A percentile compares a stretch with the other conserved stretches of the same genome.
Evolutionary conservation across 2,797 vertebrate genomes (phyloP).

Genomic region (Diplodus puntazzo): DNA sequence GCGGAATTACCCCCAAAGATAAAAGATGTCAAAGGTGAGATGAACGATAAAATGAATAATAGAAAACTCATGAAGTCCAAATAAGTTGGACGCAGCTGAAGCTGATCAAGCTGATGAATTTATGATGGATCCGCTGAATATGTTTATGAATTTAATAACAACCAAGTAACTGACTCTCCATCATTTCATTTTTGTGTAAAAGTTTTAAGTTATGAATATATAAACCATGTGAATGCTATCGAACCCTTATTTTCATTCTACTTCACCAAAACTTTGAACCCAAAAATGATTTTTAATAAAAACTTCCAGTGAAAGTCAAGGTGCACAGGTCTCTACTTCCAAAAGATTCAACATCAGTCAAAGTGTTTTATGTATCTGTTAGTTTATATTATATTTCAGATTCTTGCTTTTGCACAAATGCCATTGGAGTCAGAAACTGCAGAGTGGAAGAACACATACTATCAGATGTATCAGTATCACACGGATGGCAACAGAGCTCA

Average conservation of each 20-base stretch:
- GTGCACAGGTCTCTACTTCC: not conserved
- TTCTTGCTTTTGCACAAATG: too few relatives aligned
- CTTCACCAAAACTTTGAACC: not conserved
- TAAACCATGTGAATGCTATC: constrained; percentile 28
- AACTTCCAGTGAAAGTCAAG: not conserved
- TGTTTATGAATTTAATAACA: constrained; percentile 15
- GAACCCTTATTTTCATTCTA: not conserved
- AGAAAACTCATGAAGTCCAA: too few relatives aligned
- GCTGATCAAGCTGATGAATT: not conserved
- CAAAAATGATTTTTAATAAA: constrained; percentile 34
- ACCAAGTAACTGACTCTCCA: not conserved
- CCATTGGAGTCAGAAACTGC: too few relatives aligned
- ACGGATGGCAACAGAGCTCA: too few relatives aligned
- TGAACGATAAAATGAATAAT: not conserved
- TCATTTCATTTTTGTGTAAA: not conserved
- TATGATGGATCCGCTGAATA: not conserved
- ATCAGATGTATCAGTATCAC: too few relatives aligned
- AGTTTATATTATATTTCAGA: too few relatives aligned
- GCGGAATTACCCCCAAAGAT: not conserved
- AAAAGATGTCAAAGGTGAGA: not conserved
- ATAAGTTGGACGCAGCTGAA: not conserved
- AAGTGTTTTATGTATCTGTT: not conserved
- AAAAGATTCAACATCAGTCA: not conserved
- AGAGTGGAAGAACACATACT: too few relatives aligned
- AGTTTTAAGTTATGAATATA: constrained; percentile 14